These are phyloP conservation scores for Platorchestia sp. DNA, from an alignment of 1,140 invertebrate species.

Conservation along the genomic window DNA sequence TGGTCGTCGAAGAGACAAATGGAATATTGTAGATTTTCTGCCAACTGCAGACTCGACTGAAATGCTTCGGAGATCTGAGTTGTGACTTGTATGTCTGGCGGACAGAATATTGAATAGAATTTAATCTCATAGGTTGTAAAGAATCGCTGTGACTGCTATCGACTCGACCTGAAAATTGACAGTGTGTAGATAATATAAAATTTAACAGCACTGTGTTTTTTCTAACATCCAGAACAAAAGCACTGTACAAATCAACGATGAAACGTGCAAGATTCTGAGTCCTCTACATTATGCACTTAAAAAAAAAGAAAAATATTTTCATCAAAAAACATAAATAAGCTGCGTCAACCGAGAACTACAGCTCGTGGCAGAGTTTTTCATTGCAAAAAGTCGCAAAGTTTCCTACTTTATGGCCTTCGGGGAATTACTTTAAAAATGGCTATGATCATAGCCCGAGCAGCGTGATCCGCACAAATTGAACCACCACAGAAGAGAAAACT, in stretches of 20 bases:
- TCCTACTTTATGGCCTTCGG: neutral
- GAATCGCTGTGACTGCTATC: neutral
- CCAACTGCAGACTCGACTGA: neutral
- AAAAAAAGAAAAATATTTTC: neutral
- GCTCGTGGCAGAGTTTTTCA: neutral
- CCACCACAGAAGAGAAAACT: neutral
- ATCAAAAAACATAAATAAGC: neutral
- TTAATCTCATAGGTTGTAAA: neutral
- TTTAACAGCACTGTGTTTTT: neutral
- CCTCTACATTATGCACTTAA: neutral
- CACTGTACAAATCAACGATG: neutral
- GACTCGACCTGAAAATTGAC: neutral
- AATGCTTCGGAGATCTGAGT: neutral
- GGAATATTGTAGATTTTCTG: neutral
- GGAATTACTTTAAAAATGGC: neutral
- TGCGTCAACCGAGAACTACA: neutral
- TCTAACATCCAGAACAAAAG: neutral
- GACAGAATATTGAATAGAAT: neutral
- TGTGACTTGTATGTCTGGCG: neutral
- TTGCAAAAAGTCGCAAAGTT: neutral
- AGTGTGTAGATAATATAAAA: neutral
- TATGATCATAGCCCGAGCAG: neutral
- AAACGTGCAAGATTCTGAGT: neutral
- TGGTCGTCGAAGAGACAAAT: neutral
- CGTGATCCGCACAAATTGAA: neutral